Evolutionary conservation across 2,113 vertebrate genomes (phyloP).

Genomic region (Bufo gargarizans): DNA sequence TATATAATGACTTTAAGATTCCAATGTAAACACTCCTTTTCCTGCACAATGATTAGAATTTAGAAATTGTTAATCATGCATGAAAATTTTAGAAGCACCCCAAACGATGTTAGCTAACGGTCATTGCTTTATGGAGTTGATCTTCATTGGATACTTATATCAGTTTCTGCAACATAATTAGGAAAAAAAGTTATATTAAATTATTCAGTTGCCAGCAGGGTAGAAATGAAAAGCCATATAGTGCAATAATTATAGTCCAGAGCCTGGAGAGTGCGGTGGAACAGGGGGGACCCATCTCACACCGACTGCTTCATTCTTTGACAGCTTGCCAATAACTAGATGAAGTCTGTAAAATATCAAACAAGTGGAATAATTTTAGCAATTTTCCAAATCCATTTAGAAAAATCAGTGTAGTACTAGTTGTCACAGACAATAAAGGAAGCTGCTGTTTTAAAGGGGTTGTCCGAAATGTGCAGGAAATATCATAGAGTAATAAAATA

Average conservation of each 20-base stretch:
- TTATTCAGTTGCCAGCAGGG: neutral
- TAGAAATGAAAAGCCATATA: constrained; percentile 4
- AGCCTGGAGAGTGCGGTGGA: neutral
- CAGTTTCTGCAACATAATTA: constrained; percentile 40
- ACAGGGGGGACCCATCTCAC: neutral
- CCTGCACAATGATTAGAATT: constrained; percentile 48
- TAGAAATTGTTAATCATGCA: constrained; percentile 54
- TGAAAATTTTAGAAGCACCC: constrained; percentile 33
- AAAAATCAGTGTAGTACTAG: neutral
- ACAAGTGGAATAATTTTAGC: neutral
- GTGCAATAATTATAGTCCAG: neutral
- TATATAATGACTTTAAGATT: constrained; percentile 53
- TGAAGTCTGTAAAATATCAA: neutral
- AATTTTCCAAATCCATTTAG: neutral
- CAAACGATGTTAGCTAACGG: constrained; percentile 11
- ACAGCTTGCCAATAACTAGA: neutral
- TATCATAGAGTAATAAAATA: too few relatives aligned
- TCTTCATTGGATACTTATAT: constrained; percentile 35
- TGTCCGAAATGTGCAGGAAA: too few relatives aligned
- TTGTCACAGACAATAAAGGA: neutral
- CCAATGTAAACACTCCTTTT: constrained; percentile 52
- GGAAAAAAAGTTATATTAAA: constrained; percentile 5
- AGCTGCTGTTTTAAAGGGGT: neutral
- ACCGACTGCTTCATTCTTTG: neutral
- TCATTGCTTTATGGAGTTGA: constrained; percentile 21